Evolutionary conservation across 1,140 invertebrate genomes (phyloP).

Genomic region (Megalopta genalis): DNA sequence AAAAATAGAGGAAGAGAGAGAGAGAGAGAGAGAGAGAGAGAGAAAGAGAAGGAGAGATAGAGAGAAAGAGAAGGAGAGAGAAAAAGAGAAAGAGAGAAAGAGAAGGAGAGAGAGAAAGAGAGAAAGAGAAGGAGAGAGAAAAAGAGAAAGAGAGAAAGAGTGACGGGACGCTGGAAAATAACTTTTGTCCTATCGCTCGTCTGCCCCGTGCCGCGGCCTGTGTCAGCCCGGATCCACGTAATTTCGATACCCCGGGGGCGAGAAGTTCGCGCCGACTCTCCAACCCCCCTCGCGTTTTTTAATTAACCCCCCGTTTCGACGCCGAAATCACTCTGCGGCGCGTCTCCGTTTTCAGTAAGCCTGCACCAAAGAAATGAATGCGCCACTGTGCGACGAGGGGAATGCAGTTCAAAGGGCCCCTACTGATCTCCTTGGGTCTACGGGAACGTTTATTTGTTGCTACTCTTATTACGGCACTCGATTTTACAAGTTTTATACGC

Average conservation of each 20-base stretch:
- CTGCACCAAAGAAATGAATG: too few relatives aligned
- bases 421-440: too few relatives aligned
- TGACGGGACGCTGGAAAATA: slow-evolving; percentile 35
- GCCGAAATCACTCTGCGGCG: not conserved
- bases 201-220: not conserved
- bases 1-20: not conserved
- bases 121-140: not conserved
- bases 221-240: not conserved
- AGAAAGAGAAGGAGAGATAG: too few relatives aligned
- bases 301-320: slow-evolving; percentile 10
- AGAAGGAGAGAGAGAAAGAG: too few relatives aligned
- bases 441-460: too few relatives aligned
- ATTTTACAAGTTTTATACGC: too few relatives aligned
- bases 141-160: not conserved
- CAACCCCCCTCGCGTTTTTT: not conserved
- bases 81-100: not conserved
- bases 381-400: too few relatives aligned
- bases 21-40: not conserved
- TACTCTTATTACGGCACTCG: too few relatives aligned
- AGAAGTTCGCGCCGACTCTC: not conserved
- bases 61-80: not conserved
- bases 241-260: slow-evolving; percentile 4
- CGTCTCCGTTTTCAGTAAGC: too few relatives aligned
- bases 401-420: too few relatives aligned
- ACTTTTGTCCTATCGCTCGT: slow-evolving; percentile 38